Percentiles rank a stretch among this genome's conserved stretches.
phyloP scores from a whole-genome alignment of 2,888 invertebrate species.

The Yponomeuta evonymella region DNA sequence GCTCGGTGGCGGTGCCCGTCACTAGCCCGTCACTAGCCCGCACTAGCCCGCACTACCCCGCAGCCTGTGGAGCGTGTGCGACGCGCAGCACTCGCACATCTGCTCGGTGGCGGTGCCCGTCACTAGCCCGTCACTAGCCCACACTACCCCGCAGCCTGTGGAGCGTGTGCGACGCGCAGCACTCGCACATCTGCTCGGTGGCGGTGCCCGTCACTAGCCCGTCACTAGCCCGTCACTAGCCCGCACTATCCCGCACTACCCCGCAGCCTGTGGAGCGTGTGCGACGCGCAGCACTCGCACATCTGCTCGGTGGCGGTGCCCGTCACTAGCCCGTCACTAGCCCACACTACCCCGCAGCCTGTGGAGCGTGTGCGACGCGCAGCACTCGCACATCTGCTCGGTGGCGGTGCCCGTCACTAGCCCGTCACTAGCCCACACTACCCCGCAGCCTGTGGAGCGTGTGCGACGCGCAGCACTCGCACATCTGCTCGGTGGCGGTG shows the following conservation, averaged over 20 bases:
- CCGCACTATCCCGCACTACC: too few relatives aligned
- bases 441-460: too few relatives aligned
- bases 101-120: constrained; percentile 89
- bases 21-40: too few relatives aligned
- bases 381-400: constrained; percentile 95
- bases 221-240: too few relatives aligned
- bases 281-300: constrained; percentile 94
- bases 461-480: constrained; percentile 93
- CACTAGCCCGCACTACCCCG: too few relatives aligned
- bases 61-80: constrained; percentile 62
- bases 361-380: constrained; percentile 94
- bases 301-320: constrained; percentile 95
- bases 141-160: constrained; percentile 80
- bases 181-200: constrained; percentile 95
- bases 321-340: constrained; percentile 47
- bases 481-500: constrained; percentile 94
- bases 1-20: too few relatives aligned
- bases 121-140: too few relatives aligned
- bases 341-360: constrained; percentile 73
- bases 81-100: constrained; percentile 95
- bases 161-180: constrained; percentile 93
- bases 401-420: constrained; percentile 87
- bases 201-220: constrained; percentile 83
- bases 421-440: too few relatives aligned
- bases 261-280: constrained; percentile 91